phyloP scores from a whole-genome alignment of 2,113 vertebrate genomes.

The Lamprotornis superbus region DNA sequence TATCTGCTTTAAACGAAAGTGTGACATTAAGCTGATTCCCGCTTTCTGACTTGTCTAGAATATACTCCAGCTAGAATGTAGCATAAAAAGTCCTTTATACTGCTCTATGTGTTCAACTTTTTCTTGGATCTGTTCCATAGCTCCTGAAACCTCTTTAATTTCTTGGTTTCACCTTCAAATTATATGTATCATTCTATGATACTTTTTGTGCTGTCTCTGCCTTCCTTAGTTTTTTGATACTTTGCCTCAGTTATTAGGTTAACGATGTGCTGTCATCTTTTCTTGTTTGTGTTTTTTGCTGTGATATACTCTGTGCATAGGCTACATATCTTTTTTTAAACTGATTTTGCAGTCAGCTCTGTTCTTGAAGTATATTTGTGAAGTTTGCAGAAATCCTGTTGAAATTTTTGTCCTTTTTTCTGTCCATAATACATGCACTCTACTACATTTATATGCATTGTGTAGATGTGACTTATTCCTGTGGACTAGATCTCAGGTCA shows the following conservation, averaged over 20 bases:
- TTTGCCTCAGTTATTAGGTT: background rate
- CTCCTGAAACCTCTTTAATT: background rate
- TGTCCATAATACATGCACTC: accelerated
- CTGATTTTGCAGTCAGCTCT: background rate
- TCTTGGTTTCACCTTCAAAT: background rate
- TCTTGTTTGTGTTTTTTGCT: background rate
- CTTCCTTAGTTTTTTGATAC: background rate
- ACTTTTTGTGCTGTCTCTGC: background rate
- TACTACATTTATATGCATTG: background rate
- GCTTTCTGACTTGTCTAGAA: background rate
- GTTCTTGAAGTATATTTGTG: background rate
- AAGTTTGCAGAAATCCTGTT: background rate
- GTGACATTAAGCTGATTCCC: background rate
- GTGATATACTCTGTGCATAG: background rate
- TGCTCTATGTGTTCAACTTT: background rate
- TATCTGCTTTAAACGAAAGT: background rate
- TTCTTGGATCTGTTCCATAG: background rate
- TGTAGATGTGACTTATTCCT: background rate
- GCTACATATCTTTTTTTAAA: background rate
- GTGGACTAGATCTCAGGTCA: background rate
- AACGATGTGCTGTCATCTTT: background rate
- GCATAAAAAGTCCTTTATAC: background rate
- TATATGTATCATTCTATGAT: background rate
- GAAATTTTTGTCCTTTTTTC: background rate
- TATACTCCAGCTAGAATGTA: background rate